These are phyloP conservation scores for Ophion obscuratus DNA, from an alignment of 2,888 invertebrate genomes.

Conservation along the genomic window DNA sequence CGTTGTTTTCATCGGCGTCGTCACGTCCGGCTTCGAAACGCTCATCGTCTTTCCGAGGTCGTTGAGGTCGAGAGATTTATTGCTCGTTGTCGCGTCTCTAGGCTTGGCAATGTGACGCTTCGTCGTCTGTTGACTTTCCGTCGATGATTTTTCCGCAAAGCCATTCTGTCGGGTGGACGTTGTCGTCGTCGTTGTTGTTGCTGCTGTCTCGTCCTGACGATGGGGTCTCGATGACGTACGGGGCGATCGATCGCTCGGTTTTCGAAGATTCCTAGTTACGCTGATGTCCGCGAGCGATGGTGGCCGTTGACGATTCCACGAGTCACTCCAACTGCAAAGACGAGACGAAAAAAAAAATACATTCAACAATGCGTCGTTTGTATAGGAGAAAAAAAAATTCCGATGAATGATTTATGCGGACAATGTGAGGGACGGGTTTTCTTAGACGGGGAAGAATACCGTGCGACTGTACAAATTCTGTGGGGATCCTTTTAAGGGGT, in stretches of 20 bases:
- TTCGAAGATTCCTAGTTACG: slow-evolving; percentile 69
- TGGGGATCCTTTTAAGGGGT: too few relatives aligned
- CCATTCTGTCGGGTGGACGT: slow-evolving; percentile 60
- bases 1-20: slow-evolving; percentile 66
- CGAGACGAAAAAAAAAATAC: slow-evolving; percentile 11
- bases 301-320: slow-evolving; percentile 77
- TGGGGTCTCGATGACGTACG: slow-evolving; percentile 71
- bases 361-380: background rate
- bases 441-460: too few relatives aligned
- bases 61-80: slow-evolving; percentile 60
- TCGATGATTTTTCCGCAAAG: slow-evolving; percentile 61
- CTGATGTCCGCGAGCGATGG: slow-evolving; percentile 75
- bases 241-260: slow-evolving; percentile 72
- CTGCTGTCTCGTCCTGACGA: slow-evolving; percentile 72
- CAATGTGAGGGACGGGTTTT: too few relatives aligned
- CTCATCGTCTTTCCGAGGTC: slow-evolving; percentile 56
- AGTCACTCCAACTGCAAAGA: slow-evolving; percentile 81
- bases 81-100: slow-evolving; percentile 60
- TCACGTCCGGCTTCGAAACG: slow-evolving; percentile 56
- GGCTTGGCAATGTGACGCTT: slow-evolving; percentile 62
- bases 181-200: background rate
- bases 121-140: slow-evolving; percentile 55
- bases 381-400: background rate
- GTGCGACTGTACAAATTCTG: too few relatives aligned
- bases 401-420: background rate